phyloP scores from a whole-genome alignment of 2,888 invertebrate genomes.

The Ceraclea dissimilis region DNA sequence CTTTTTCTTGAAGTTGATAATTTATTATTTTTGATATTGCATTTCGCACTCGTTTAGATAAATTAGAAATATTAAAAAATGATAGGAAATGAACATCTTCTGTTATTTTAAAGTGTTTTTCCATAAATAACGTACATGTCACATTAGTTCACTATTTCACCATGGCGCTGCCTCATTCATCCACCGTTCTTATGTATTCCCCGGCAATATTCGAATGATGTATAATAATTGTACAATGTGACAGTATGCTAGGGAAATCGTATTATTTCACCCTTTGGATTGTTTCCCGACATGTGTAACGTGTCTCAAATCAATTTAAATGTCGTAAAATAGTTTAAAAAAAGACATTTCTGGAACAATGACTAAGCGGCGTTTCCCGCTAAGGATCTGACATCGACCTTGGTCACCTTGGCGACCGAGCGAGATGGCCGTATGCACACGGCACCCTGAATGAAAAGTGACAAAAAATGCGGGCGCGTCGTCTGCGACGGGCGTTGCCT shows the following conservation, averaged over 20 bases:
- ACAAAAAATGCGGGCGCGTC: constrained; percentile 20
- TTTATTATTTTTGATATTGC: neutral
- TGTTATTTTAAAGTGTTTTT: too few relatives aligned
- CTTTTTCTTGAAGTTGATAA: neutral
- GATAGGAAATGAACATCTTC: too few relatives aligned
- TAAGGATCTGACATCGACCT: constrained; percentile 27
- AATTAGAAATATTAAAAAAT: too few relatives aligned
- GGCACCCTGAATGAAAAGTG: constrained; percentile 16
- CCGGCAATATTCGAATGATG: neutral
- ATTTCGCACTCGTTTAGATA: too few relatives aligned
- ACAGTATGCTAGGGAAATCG: too few relatives aligned
- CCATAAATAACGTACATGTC: neutral
- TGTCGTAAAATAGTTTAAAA: neutral
- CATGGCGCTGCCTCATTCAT: neutral
- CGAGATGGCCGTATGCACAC: constrained; percentile 12
- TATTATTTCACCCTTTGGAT: neutral
- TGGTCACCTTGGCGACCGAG: constrained; percentile 27
- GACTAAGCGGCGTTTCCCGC: constrained; percentile 26
- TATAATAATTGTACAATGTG: too few relatives aligned
- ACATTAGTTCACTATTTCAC: neutral
- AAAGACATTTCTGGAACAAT: constrained; percentile 15
- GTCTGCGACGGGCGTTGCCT: constrained; percentile 21
- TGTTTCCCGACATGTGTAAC: neutral
- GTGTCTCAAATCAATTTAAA: too few relatives aligned
- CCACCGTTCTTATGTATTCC: too few relatives aligned